Conservation (phyloP, 2,113 vertebrate species). For the Hippocampus abdominalis region DNA sequence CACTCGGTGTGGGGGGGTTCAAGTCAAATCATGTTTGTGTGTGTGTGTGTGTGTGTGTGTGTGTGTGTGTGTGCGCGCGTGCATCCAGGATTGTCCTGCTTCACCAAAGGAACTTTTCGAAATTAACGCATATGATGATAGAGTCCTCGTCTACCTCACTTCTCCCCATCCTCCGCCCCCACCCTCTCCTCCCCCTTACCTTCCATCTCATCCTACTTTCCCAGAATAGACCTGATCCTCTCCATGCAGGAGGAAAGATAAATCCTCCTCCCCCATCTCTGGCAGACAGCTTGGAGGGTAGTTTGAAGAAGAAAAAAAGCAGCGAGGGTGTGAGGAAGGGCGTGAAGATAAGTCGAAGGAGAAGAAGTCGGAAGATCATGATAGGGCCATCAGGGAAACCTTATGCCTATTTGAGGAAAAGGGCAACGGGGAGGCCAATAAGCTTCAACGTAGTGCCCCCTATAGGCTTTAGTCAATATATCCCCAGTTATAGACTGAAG, state of each 20-base stretch:
- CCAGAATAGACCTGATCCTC: conserved; percentile 39
- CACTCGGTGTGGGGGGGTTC: neutral
- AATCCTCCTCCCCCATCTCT: conserved; percentile 15
- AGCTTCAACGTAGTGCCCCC: neutral
- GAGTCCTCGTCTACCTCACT: conserved; percentile 28
- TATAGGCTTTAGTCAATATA: neutral
- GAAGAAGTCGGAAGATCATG: neutral
- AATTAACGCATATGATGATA: conserved; percentile 54
- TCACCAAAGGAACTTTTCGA: conserved; percentile 33
- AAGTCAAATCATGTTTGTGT: neutral
- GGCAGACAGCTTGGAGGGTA: conserved; percentile 14
- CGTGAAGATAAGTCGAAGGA: conserved; percentile 10
- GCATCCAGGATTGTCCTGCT: conserved; percentile 19
- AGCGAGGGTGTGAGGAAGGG: conserved; percentile 15
- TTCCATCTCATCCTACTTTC: conserved; percentile 15
- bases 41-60: neutral
- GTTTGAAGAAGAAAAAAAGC: conserved; percentile 5
- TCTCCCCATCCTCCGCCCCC: neutral
- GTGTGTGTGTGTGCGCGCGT: neutral
- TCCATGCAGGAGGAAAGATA: conserved; percentile 22
- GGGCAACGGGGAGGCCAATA: no score
- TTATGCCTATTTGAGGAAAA: conserved; percentile 10
- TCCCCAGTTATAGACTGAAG: neutral
- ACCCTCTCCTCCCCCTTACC: conserved; percentile 6
- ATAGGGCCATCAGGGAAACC: conserved; percentile 17